phyloP scores from a whole-genome alignment of 2,113 vertebrate species.

The Hylia prasina region DNA sequence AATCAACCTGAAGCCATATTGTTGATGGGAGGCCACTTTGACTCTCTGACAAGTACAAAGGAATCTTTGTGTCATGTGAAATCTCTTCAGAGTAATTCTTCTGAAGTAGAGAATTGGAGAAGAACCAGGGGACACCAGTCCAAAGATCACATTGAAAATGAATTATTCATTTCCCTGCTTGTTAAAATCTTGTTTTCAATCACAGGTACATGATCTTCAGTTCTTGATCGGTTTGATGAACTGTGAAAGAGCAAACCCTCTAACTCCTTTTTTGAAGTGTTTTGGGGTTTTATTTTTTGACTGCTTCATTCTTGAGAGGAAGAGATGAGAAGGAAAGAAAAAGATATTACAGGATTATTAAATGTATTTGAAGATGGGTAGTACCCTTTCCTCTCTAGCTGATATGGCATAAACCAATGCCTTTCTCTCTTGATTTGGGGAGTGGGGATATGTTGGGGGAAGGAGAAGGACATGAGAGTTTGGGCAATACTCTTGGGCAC shows the following conservation, averaged over 20 bases:
- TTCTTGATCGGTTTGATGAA: neutral
- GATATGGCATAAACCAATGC: neutral
- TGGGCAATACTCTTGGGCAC: neutral
- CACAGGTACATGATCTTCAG: neutral
- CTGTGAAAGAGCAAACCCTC: neutral
- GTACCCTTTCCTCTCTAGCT: neutral
- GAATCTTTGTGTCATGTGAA: neutral
- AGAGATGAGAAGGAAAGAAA: neutral
- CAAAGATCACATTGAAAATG: neutral
- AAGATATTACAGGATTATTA: neutral
- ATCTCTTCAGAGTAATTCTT: slow-evolving; percentile 19
- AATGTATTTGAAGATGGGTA: neutral
- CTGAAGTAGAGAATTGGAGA: slow-evolving; percentile 2
- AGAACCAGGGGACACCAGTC: neutral
- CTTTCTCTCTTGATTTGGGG: neutral
- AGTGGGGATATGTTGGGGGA: neutral
- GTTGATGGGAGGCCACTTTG: slow-evolving; percentile 49
- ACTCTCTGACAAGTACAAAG: slow-evolving; percentile 45
- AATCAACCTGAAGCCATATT: slow-evolving; percentile 17
- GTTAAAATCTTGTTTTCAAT: slow-evolving; percentile 9
- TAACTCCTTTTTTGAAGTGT: neutral
- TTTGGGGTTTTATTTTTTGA: neutral
- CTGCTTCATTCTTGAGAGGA: neutral
- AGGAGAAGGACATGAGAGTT: neutral
- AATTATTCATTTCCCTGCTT: slow-evolving; percentile 29